phyloP scores from a whole-genome alignment of 1,140 invertebrate genomes.

The Phortica variegata region DNA sequence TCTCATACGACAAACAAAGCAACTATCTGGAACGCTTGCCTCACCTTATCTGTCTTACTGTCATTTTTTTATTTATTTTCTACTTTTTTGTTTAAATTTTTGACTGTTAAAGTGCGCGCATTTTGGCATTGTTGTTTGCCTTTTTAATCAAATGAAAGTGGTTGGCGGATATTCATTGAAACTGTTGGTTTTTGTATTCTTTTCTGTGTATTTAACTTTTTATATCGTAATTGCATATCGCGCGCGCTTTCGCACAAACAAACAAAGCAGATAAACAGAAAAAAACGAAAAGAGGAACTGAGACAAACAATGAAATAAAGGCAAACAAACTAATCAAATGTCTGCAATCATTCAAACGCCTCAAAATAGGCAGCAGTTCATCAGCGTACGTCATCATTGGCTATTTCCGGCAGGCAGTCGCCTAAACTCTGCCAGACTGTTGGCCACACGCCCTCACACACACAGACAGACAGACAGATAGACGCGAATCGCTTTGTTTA shows the following conservation, averaged over 20 bases:
- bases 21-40: slow-evolving; percentile 1
- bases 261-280: too few relatives aligned
- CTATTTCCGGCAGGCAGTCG: background rate
- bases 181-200: background rate
- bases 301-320: background rate
- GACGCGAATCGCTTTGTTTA: background rate
- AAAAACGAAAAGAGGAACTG: background rate
- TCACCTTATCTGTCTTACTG: background rate
- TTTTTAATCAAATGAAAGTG: slow-evolving; percentile 49
- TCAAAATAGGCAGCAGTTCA: background rate
- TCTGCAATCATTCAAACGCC: slow-evolving; percentile 24
- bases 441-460: slow-evolving; percentile 9
- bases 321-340: slow-evolving; percentile 50
- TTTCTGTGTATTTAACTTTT: slow-evolving; percentile 42
- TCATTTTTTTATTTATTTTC: background rate
- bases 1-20: slow-evolving; percentile 3
- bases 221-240: slow-evolving; percentile 53
- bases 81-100: slow-evolving; percentile 6
- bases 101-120: too few relatives aligned
- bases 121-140: slow-evolving; percentile 32
- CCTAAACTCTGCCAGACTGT: slow-evolving; percentile 9
- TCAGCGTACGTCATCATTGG: background rate
- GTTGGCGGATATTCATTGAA: slow-evolving; percentile 13
- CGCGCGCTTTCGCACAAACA: background rate
- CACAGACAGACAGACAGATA: background rate